Percentiles rank a stretch among this genome's conserved stretches.
Evolutionary conservation across 2,113 vertebrate species (phyloP).

Genomic region (Rhipidura dahli): DNA sequence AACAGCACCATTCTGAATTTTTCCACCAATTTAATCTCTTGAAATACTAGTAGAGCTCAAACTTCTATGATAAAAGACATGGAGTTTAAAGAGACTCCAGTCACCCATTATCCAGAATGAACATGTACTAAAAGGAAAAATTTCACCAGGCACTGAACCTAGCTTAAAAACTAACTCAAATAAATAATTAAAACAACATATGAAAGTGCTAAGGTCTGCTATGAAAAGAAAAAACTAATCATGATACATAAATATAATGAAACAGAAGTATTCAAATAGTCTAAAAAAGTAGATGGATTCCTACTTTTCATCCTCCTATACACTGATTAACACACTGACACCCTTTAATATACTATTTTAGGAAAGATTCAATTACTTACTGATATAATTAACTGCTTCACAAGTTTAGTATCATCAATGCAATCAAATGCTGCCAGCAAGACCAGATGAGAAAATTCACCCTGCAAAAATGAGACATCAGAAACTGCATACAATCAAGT

Average conservation of each 20-base stretch:
- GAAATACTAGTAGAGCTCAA: background rate
- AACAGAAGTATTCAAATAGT: background rate
- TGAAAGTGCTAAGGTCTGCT: background rate
- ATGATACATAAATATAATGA: background rate
- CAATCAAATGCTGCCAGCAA: conserved; percentile 92
- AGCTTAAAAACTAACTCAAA: background rate
- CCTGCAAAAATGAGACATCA: conserved; percentile 71
- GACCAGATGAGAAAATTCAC: conserved; percentile 91
- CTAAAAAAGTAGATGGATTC: background rate
- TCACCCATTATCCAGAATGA: background rate
- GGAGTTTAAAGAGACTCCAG: background rate
- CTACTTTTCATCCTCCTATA: background rate
- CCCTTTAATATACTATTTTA: background rate
- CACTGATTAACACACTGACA: background rate
- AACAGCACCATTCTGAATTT: background rate
- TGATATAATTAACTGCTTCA: conserved; percentile 89
- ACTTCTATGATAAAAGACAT: background rate
- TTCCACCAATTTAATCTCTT: background rate
- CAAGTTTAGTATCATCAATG: conserved; percentile 93
- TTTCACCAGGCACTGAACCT: background rate
- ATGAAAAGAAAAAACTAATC: background rate
- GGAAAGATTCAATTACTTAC: conserved; percentile 74
- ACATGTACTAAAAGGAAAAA: background rate
- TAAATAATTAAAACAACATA: background rate
- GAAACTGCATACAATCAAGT: background rate